Percentiles rank a stretch among this genome's conserved stretches.
Conservation (phyloP, 2,888 invertebrate genomes). For the Miltochrista miniata region DNA sequence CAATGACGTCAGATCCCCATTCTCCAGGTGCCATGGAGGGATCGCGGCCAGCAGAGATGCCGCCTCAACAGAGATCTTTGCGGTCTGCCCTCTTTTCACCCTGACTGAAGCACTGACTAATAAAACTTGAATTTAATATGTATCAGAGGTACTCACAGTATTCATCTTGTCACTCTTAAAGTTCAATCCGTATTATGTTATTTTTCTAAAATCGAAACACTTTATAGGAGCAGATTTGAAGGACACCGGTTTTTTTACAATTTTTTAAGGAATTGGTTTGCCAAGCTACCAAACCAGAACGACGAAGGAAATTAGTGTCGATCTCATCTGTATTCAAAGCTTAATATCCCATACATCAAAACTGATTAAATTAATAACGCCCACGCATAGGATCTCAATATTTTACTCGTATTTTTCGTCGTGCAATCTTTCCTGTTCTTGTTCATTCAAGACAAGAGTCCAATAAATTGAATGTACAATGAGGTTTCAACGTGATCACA, state of each 20-base stretch:
- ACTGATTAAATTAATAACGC: background rate
- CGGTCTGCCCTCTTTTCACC: no score
- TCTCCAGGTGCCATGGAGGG: no score
- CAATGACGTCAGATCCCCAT: no score
- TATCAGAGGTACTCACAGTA: conserved; percentile 1
- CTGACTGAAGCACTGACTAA: no score
- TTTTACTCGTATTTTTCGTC: background rate
- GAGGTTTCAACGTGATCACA: no score
- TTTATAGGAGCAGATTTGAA: conserved; percentile 1
- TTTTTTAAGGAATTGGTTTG: background rate
- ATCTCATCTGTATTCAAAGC: background rate
- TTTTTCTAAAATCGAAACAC: background rate
- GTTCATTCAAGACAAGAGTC: no score
- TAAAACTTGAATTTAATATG: background rate
- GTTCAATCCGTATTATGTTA: background rate
- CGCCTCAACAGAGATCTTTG: no score
- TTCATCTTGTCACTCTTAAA: conserved; percentile 1
- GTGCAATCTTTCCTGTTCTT: no score
- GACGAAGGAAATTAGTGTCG: background rate
- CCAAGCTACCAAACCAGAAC: background rate
- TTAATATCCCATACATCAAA: background rate
- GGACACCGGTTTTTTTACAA: background rate
- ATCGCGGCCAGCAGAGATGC: no score
- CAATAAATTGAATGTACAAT: no score
- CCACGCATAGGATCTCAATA: background rate